Evolutionary conservation across 2,113 vertebrate genomes (phyloP).

Genomic region (Cyprinodon brontotheroides): DNA sequence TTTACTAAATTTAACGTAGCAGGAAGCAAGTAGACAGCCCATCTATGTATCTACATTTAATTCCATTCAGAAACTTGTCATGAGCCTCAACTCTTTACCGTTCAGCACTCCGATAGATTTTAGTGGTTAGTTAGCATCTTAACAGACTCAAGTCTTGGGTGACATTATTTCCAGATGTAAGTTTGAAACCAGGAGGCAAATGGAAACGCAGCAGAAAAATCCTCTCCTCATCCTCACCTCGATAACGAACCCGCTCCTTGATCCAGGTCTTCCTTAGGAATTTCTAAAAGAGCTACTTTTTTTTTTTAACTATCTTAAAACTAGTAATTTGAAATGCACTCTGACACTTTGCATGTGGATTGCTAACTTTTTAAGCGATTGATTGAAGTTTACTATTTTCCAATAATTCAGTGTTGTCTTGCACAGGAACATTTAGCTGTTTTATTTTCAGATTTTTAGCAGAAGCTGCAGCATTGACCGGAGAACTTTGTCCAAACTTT

Average conservation of each 20-base stretch:
- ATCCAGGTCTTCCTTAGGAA: constrained; percentile 62
- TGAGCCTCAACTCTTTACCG: no score
- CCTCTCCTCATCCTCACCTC: not conserved
- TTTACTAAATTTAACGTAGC: not conserved
- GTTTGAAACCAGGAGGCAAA: not conserved
- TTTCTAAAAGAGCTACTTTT: constrained; percentile 34
- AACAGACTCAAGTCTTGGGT: not conserved
- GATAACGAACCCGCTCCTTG: not conserved
- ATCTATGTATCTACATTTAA: not conserved
- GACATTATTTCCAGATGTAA: not conserved
- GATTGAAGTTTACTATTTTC: constrained; percentile 39
- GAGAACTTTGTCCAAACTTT: not conserved
- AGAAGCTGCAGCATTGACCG: not conserved
- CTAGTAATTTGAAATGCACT: constrained; percentile 32
- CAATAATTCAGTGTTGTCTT: not conserved
- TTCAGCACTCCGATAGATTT: no score
- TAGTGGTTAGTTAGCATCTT: not conserved
- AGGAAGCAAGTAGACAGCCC: not conserved
- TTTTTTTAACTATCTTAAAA: constrained; percentile 21
- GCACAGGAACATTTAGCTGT: not conserved
- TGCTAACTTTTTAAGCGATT: constrained; percentile 21
- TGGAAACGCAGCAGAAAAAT: not conserved
- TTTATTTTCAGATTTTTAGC: constrained; percentile 16
- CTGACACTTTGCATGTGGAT: constrained; percentile 55
- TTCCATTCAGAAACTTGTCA: not conserved